Percentiles rank a stretch among this genome's conserved stretches.
Conservation (phyloP, 1,140 invertebrate species). For the Medauroidea extradentata region DNA sequence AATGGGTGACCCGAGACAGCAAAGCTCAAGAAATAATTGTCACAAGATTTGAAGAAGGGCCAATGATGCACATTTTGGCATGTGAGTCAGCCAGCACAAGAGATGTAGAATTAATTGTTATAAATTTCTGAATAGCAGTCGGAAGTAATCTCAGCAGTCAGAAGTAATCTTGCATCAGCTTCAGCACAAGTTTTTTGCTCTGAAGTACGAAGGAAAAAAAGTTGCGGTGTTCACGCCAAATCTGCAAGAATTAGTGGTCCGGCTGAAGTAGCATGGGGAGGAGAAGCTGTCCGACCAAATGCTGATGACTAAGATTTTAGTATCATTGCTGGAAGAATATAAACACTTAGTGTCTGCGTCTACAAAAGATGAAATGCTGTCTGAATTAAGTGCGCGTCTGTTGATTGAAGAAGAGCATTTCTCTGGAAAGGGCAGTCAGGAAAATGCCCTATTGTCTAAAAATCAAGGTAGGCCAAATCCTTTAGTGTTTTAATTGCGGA, state of each 20-base stretch:
- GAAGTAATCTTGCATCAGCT: conserved; percentile 27
- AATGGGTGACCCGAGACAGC: conserved; percentile 23
- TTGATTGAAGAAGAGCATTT: conserved; percentile 23
- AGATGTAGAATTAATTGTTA: conserved; percentile 35
- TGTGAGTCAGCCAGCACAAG: conserved; percentile 29
- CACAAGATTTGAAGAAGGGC: conserved; percentile 22
- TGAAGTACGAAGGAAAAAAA: conserved; percentile 15
- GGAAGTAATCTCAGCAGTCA: no score
- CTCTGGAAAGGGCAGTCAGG: no score
- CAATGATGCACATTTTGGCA: conserved; percentile 28
- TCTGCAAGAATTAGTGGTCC: conserved; percentile 29
- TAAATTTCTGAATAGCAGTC: conserved; percentile 34
- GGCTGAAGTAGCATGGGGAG: conserved; percentile 27
- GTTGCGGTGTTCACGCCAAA: conserved; percentile 32
- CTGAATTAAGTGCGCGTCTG: conserved; percentile 28
- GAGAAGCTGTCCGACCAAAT: conserved; percentile 29
- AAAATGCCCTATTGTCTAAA: no score
- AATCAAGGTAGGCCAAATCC: no score
- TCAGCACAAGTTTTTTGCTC: conserved; percentile 33
- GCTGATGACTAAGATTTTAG: conserved; percentile 36
- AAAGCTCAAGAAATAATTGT: conserved; percentile 26
- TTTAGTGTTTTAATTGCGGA: no score
- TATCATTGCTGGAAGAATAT: conserved; percentile 27
- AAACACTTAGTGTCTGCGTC: conserved; percentile 35
- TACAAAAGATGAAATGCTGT: conserved; percentile 23